These are phyloP conservation scores for Iphiclides podalirius DNA, from an alignment of 2,888 invertebrate genomes.

Conservation along the genomic window DNA sequence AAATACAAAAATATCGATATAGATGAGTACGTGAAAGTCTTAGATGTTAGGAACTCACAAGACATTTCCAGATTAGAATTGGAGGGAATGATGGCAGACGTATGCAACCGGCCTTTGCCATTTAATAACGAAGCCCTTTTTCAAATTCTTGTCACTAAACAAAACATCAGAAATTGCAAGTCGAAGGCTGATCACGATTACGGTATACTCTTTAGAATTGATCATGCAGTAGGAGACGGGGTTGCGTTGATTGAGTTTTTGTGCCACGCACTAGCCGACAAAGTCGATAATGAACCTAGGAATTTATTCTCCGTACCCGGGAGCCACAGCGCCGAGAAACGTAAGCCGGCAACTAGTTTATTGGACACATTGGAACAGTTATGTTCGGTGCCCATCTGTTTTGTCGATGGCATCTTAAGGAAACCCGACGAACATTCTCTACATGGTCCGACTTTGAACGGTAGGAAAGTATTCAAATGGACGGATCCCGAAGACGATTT, in stretches of 20 bases:
- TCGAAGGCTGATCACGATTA: conserved; percentile 37
- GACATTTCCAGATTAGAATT: conserved; percentile 46
- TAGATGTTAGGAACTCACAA: conserved; percentile 47
- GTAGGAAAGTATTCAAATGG: conserved; percentile 66
- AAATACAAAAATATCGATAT: conserved; percentile 51
- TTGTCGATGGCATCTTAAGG: conserved; percentile 44
- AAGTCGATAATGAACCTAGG: conserved; percentile 31
- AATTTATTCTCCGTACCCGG: conserved; percentile 38
- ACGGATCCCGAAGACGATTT: conserved; percentile 53
- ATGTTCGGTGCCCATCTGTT: conserved; percentile 43
- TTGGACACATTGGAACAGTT: conserved; percentile 42
- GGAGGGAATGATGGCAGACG: conserved; percentile 52
- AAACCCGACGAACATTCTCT: conserved; percentile 58
- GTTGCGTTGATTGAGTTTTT: conserved; percentile 70
- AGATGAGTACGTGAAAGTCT: conserved; percentile 61
- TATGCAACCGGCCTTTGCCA: conserved; percentile 62
- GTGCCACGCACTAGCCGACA: conserved; percentile 64
- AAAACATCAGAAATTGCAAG: conserved; percentile 37
- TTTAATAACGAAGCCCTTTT: conserved; percentile 67
- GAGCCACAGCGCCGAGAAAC: conserved; percentile 24
- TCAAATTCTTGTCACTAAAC: conserved; percentile 68
- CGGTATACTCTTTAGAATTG: conserved; percentile 74
- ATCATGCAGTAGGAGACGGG: conserved; percentile 79
- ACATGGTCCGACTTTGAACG: conserved; percentile 62
- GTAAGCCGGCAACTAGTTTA: conserved; percentile 31